Base-by-base conservation (phyloP, 1,140 invertebrate genomes). In the Anagrus nilaparvatae region DNA sequence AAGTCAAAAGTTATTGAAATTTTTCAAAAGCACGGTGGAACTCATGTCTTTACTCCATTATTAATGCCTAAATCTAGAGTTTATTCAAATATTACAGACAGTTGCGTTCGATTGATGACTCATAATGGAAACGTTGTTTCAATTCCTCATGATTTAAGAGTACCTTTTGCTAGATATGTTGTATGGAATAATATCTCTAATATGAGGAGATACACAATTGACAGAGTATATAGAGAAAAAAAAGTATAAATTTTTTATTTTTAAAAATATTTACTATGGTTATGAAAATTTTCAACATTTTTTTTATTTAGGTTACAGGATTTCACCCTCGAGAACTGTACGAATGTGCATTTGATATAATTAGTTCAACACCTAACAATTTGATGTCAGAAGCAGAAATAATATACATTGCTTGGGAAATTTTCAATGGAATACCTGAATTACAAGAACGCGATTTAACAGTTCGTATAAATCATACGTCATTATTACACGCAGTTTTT, bases 271-370 rank as follows among this genome's bases (percentile, higher is more conserved):
- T 14, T 29, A 40, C 2, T 19, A 25, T 19, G 36, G 21, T 19
- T 27, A 38, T 32, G 12, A 32, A 42, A 31, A 38, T 40, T 35
- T 40, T 36, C n/a, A n/a, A n/a, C n/a, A n/a, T n/a, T 31, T 24
- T 29, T 12, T 31, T 27, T 43, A 44, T 47, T 1, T 25, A 67
- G 65, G 55, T 57, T 28, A 76, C 77, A 51, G 86, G 87, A 7
- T 82, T 87, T 52, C 87, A 94, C 70, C 92, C 92, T 0, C 76
- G 79, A 48, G 89, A 95, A 67, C 71, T 87, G 5, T 82, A 82
- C 43, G 90, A 95, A 64, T 93, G 87, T 67, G 85, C 87, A 3
- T 96, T 96, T 67, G 93, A 97, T 61, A 90, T 96, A 47, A 82
- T 96, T 9, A 83, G 81, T 14, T 76, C 85, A 3, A 76, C 64